Percentiles rank a stretch among this genome's conserved stretches.
phyloP scores from a whole-genome alignment of 2,797 vertebrate species.

The Epinephelus coioides region DNA sequence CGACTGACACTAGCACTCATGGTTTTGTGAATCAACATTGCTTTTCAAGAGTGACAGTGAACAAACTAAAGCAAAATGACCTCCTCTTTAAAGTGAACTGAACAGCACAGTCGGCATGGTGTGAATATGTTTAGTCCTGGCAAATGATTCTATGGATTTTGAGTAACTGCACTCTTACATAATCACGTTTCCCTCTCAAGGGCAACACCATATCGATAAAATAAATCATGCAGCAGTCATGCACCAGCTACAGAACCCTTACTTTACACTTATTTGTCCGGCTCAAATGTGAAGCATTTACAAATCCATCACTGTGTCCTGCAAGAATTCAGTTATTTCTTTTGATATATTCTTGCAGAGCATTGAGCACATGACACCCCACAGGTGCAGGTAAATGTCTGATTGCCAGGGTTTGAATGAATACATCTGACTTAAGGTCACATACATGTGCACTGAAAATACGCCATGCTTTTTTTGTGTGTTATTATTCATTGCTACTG shows the following conservation, averaged over 20 bases:
- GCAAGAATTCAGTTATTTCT: neutral
- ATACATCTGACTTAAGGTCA: too few relatives aligned
- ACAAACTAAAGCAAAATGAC: neutral
- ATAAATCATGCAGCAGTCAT: conserved; percentile 56
- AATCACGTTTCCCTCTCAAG: conserved; percentile 59
- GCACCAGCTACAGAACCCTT: conserved; percentile 38
- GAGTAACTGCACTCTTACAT: conserved; percentile 62
- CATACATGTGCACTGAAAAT: neutral
- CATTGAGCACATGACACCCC: neutral
- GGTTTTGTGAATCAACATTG: conserved; percentile 29
- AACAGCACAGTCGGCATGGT: conserved; percentile 17
- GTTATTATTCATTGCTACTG: conserved; percentile 30
- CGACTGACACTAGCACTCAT: conserved; percentile 30
- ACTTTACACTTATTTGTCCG: conserved; percentile 37
- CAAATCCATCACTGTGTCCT: conserved; percentile 26
- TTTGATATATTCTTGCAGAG: neutral
- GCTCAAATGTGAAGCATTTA: conserved; percentile 35
- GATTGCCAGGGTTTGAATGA: neutral
- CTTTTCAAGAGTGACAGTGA: conserved; percentile 4
- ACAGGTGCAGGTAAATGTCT: conserved; percentile 35
- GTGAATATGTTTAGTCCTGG: conserved; percentile 48
- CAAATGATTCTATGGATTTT: conserved; percentile 62
- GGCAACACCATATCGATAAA: conserved; percentile 67
- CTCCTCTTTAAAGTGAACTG: conserved; percentile 1
- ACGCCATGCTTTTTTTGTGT: neutral